phyloP scores from a whole-genome alignment of 2,113 vertebrate genomes.

The Redunca redunca region DNA sequence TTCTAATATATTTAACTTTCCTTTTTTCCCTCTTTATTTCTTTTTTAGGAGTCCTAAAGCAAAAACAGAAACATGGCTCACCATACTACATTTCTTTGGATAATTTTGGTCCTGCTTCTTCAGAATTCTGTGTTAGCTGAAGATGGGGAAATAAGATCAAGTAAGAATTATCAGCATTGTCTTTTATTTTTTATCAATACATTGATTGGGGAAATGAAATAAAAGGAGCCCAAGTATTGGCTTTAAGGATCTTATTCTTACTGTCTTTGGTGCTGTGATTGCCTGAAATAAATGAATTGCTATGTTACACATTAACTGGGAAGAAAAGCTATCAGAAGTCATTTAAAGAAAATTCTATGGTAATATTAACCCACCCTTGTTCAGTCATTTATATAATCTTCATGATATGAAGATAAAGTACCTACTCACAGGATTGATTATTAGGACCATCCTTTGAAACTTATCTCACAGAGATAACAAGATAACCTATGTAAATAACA shows the following conservation, averaged over 20 bases:
- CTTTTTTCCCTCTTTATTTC: neutral
- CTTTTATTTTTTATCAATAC: neutral
- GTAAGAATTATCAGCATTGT: constrained; percentile 82
- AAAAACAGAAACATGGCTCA: constrained; percentile 76
- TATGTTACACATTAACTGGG: neutral
- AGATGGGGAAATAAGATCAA: constrained; percentile 93
- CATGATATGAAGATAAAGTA: neutral
- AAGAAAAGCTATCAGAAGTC: neutral
- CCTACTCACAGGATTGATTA: neutral
- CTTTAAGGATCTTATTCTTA: neutral
- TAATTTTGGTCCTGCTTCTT: constrained; percentile 83
- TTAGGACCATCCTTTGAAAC: neutral
- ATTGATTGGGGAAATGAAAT: neutral
- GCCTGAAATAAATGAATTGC: neutral
- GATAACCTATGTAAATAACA: neutral
- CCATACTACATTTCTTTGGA: constrained; percentile 72
- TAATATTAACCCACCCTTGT: neutral
- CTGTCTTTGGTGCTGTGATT: neutral
- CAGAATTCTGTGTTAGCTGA: constrained; percentile 84
- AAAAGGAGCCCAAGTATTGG: neutral
- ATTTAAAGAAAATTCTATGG: neutral
- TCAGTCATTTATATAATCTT: neutral
- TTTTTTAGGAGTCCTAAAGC: constrained; percentile 53
- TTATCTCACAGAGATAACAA: neutral
- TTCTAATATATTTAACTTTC: constrained; percentile 22